Evolutionary conservation across 2,797 vertebrate genomes (phyloP).

Genomic region (Philypnodon macrostomus): DNA sequence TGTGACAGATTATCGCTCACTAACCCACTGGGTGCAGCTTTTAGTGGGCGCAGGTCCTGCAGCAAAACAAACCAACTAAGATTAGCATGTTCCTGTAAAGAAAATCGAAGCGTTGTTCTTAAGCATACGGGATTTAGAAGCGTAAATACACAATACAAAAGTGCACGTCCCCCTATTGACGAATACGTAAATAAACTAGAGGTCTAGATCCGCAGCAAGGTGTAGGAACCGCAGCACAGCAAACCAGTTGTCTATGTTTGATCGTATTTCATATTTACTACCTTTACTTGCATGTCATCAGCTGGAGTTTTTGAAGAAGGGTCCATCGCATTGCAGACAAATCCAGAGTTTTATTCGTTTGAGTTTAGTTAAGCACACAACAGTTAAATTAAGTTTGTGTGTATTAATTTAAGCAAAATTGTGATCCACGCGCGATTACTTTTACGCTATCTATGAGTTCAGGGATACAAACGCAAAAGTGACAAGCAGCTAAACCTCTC

Average conservation of each 20-base stretch:
- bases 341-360: constrained; percentile 3
- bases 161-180: too few species aligned
- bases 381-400: not conserved
- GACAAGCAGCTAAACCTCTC: constrained; percentile 33
- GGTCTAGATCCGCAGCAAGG: too few species aligned
- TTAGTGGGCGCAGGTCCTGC: constrained; percentile 40
- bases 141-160: too few species aligned
- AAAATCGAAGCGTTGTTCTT: too few species aligned
- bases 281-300: constrained; percentile 39
- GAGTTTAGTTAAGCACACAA: not conserved
- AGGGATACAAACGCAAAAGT: constrained; percentile 12
- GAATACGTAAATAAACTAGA: too few species aligned
- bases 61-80: constrained; percentile 3
- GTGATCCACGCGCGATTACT: constrained; percentile 4
- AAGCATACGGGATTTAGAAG: too few species aligned
- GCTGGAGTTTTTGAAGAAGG: constrained; percentile 46
- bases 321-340: constrained; percentile 57
- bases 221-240: too few species aligned
- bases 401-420: not conserved
- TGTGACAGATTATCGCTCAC: constrained; percentile 76
- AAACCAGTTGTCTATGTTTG: too few species aligned
- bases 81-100: not conserved
- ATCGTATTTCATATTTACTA: constrained; percentile 29
- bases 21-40: constrained; percentile 20
- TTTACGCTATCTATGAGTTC: not conserved